Evolutionary conservation across 1,140 invertebrate species (phyloP).

Genomic region (Drosophila teissieri): DNA sequence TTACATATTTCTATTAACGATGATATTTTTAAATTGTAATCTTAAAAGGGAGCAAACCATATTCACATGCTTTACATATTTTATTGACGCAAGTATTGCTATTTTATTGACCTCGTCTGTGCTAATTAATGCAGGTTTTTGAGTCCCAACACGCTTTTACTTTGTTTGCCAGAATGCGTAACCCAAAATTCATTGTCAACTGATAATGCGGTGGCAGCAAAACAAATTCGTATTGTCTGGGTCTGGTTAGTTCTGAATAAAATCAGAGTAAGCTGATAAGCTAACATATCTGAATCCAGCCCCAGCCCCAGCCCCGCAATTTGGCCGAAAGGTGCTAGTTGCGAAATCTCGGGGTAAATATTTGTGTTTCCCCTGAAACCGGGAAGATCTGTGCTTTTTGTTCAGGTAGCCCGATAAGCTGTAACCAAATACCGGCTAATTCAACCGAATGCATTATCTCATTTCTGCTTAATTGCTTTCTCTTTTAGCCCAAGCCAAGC

Average conservation of each 20-base stretch:
- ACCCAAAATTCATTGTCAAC: conserved; percentile 37
- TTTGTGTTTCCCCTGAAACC: conserved; percentile 30
- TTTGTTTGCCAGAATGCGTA: conserved; percentile 32
- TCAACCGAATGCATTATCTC: conserved; percentile 41
- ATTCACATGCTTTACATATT: neutral
- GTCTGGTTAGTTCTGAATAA: conserved; percentile 37
- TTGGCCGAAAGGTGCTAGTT: conserved; percentile 34
- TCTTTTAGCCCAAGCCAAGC: conserved; percentile 68
- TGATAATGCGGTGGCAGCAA: conserved; percentile 26
- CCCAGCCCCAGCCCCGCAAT: neutral
- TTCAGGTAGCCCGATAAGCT: conserved; percentile 38
- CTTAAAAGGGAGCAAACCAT: too few species aligned
- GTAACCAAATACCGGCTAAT: conserved; percentile 50
- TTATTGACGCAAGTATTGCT: neutral
- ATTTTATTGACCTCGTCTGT: neutral
- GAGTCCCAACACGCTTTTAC: conserved; percentile 31
- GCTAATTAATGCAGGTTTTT: conserved; percentile 32
- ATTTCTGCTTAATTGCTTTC: conserved; percentile 60
- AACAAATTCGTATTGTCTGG: conserved; percentile 37
- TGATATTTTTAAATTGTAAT: too few species aligned
- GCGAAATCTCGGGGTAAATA: conserved; percentile 40
- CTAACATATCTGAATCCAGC: conserved; percentile 34
- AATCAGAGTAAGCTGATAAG: conserved; percentile 37
- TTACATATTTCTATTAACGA: too few species aligned
- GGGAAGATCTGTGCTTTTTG: conserved; percentile 10